Evolutionary conservation across 2,888 invertebrate genomes (phyloP), one percentile per base, ranked within the genome.

Genomic region (Diarsia dahlii): DNA sequence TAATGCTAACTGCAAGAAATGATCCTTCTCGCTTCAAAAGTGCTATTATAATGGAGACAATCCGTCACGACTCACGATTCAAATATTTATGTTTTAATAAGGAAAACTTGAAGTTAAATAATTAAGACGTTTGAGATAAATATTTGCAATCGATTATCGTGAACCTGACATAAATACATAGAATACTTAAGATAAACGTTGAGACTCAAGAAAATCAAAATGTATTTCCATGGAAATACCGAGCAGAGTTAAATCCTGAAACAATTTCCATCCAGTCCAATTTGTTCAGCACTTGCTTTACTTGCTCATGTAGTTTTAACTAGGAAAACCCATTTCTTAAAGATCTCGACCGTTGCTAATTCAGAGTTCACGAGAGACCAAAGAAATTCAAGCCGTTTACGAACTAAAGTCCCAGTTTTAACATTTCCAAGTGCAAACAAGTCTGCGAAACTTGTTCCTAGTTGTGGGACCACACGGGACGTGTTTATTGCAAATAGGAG

Each of bases 401-500:
- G 73, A 88, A 90, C 87, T 88, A 87, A 89, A 92, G 90, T 90
- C 90, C 84, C 89, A 93, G 92, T 93, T 93, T 93, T 91, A 93
- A 92, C 92, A 92, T 93, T 92, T 90, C 89, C 89, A 90, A 93
- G 93, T 91, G 93, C 91, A 93, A 94, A 94, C 92, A 93, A 94
- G 92, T 92, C 91, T 82, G 90, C 86, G 90, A 90, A 93, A 94
- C 90, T 94, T 92, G 91, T 91, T 91, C 92, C 82, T 82, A 88
- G 90, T 88, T 88, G 91, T 88, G 90, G 89, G 90, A 91, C 91
- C 92, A 89, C 92, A 90, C 89, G 92, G 92, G 92, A 91, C 91
- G 92, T 93, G 93, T 95, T 95, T 94, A 95, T 93, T 94, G 93
- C 93, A 93, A 95, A 94, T 93, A 93, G 91, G 91, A 92, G 92